Evolutionary conservation across 2,797 vertebrate genomes (phyloP).

Genomic region (Onychomys torridus): DNA sequence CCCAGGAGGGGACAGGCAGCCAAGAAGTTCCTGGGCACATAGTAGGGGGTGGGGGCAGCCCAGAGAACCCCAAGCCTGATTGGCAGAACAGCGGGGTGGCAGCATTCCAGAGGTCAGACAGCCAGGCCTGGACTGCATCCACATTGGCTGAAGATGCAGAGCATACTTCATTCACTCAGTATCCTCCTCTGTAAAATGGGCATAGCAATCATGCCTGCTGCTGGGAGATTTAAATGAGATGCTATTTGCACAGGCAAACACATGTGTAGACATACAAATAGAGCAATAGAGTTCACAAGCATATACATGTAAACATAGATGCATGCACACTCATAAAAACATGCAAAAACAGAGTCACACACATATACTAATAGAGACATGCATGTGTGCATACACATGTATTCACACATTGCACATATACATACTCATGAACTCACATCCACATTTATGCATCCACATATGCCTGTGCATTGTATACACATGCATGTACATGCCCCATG

Average conservation of each 20-base stretch:
- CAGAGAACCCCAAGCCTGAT: not conserved
- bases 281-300: not conserved
- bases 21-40: not conserved
- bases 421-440: not conserved
- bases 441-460: not conserved
- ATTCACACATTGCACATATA: not conserved
- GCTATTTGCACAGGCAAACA: not conserved
- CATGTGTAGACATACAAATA: not conserved
- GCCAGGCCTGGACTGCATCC: not conserved
- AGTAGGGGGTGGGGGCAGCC: accelerated
- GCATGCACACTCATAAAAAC: not conserved
- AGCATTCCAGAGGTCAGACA: not conserved
- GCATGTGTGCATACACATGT: no score
- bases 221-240: slow-evolving; percentile 20
- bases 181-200: slow-evolving; percentile 34
- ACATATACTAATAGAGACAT: no score
- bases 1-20: slow-evolving; percentile 67
- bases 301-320: not conserved
- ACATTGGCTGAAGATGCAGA: not conserved
- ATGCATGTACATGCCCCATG: not conserved
- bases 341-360: not conserved
- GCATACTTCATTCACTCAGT: not conserved
- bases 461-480: not conserved
- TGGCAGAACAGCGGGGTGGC: not conserved
- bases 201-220: not conserved